phyloP scores from a whole-genome alignment of 2,797 vertebrate species.

The Tympanoctomys barrerae region DNA sequence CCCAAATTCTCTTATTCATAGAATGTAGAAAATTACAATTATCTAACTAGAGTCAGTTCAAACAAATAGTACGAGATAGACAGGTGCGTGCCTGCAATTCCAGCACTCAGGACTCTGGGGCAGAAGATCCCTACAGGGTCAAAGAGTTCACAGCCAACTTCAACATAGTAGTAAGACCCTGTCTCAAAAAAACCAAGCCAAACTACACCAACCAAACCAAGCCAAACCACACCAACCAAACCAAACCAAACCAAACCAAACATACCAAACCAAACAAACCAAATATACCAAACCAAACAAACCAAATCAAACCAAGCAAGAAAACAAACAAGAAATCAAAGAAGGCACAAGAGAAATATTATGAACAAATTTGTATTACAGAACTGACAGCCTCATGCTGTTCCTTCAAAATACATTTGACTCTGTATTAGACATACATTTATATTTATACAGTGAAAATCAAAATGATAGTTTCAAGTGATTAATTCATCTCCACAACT shows the following conservation, averaged over 20 bases:
- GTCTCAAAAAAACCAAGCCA: neutral
- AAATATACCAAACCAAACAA: neutral
- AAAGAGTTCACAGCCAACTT: neutral
- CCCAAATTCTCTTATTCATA: neutral
- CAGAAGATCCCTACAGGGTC: neutral
- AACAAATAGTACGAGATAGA: conserved; percentile 22
- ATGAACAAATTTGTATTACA: neutral
- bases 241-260: neutral
- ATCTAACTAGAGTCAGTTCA: neutral
- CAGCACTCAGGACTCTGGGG: neutral
- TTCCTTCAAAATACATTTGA: conserved; percentile 39
- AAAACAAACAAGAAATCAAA: neutral
- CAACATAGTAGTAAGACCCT: neutral
- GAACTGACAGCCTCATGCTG: neutral
- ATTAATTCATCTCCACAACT: conserved; percentile 53
- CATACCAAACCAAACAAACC: neutral
- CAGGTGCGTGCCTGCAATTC: neutral
- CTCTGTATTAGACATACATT: conserved; percentile 15
- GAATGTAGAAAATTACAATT: neutral
- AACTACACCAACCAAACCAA: neutral
- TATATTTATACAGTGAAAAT: conserved; percentile 30
- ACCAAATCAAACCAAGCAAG: neutral
- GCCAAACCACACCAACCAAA: neutral
- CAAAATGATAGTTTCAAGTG: conserved; percentile 35
- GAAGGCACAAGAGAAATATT: neutral